phyloP scores from a whole-genome alignment of 2,113 vertebrate genomes.

The Scomber japonicus region DNA sequence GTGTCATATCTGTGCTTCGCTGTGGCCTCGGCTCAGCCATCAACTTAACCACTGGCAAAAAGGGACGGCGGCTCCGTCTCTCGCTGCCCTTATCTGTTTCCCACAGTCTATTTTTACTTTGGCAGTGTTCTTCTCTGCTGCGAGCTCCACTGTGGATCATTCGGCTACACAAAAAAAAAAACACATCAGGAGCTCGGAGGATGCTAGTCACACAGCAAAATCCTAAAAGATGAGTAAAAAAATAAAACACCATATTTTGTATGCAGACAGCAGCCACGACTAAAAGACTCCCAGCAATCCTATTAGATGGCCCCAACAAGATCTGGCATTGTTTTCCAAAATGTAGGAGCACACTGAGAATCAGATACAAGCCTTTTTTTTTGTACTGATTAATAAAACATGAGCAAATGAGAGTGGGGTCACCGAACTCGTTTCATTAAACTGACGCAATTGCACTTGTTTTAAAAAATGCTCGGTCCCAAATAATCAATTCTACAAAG shows the following conservation, averaged over 20 bases:
- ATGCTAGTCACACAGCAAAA: constrained; percentile 28
- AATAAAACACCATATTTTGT: background rate
- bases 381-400: constrained; percentile 47
- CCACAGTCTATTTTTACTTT: constrained; percentile 70
- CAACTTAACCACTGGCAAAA: constrained; percentile 53
- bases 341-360: constrained; percentile 17
- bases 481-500: constrained; percentile 50
- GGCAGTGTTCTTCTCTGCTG: constrained; percentile 15
- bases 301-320: constrained; percentile 27
- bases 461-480: constrained; percentile 27
- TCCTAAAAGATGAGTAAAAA: background rate
- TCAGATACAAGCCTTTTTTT: constrained; percentile 12
- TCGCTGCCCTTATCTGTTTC: constrained; percentile 57
- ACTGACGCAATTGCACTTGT: constrained; percentile 29
- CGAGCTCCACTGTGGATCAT: constrained; percentile 14
- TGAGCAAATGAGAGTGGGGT: constrained; percentile 23
- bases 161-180: background rate
- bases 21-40: constrained; percentile 17
- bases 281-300: constrained; percentile 25
- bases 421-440: constrained; percentile 30
- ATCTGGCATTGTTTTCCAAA: constrained; percentile 31
- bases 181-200: constrained; percentile 11
- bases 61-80: constrained; percentile 35
- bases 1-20: constrained; percentile 53
- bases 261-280: background rate